Conservation (phyloP, 2,113 vertebrate species). For the Tragelaphus strepsiceros region DNA sequence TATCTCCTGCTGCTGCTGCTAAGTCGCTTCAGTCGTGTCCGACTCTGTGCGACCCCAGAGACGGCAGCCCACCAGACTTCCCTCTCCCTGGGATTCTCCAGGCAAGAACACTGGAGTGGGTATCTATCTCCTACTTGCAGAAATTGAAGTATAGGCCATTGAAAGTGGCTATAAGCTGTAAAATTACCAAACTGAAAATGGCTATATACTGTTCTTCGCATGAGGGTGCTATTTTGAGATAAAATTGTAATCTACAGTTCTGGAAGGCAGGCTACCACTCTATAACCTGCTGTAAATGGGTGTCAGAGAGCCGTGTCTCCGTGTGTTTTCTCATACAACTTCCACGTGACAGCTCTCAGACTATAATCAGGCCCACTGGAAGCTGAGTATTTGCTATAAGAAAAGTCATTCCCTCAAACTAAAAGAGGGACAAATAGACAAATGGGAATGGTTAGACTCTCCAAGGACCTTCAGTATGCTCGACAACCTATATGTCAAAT, state of each 20-base stretch:
- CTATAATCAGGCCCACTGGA: background rate
- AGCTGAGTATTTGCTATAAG: background rate
- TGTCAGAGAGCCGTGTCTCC: background rate
- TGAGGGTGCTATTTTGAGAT: constrained; percentile 5
- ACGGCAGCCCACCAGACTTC: too few relatives aligned
- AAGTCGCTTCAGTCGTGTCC: too few relatives aligned
- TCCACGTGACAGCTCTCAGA: background rate
- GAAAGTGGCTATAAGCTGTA: background rate
- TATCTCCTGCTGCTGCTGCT: background rate
- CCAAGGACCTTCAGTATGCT: background rate
- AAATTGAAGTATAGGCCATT: background rate
- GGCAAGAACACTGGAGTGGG: too few relatives aligned
- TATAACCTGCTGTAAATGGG: background rate
- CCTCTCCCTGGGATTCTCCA: too few relatives aligned
- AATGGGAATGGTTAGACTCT: background rate
- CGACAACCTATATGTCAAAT: background rate
- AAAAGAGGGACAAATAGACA: background rate
- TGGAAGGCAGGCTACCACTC: background rate
- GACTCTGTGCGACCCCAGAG: too few relatives aligned
- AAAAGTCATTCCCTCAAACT: background rate
- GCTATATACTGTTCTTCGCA: background rate
- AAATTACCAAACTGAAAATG: constrained; percentile 27
- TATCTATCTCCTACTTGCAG: background rate
- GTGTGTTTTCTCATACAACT: background rate
- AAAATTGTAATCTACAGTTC: background rate